A percentile compares a stretch with the other conserved stretches of the same genome.
Conservation (phyloP, 2,888 invertebrate genomes). For the Chorisops tibialis region DNA sequence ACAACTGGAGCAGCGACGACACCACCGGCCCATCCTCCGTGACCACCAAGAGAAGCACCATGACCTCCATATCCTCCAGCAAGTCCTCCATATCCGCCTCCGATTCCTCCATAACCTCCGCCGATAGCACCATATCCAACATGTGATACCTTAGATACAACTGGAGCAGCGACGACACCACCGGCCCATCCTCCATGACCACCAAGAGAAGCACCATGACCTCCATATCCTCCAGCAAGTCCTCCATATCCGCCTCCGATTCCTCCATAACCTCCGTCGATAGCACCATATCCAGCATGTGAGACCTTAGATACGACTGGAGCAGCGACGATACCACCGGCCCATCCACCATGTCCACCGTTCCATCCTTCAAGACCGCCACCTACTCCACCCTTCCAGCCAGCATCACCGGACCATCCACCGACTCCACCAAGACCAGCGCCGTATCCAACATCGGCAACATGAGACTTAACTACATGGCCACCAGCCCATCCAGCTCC, state of each 20-base stretch:
- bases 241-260: not conserved
- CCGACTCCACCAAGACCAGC: not conserved
- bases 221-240: not conserved
- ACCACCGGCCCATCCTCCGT: no score
- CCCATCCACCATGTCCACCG: conserved; percentile 1
- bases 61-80: no score
- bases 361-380: not conserved
- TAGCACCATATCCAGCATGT: not conserved
- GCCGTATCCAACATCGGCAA: not conserved
- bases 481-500: not conserved
- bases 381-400: not conserved
- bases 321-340: not conserved
- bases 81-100: no score
- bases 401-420: not conserved
- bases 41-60: no score
- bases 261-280: not conserved
- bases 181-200: not conserved
- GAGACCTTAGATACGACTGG: not conserved
- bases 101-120: not conserved
- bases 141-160: not conserved
- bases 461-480: not conserved
- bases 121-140: not conserved
- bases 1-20: no score
- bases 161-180: not conserved
- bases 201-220: not conserved